phyloP scores from a whole-genome alignment of 2,888 invertebrate genomes.

The Aproaerema taeniolella region DNA sequence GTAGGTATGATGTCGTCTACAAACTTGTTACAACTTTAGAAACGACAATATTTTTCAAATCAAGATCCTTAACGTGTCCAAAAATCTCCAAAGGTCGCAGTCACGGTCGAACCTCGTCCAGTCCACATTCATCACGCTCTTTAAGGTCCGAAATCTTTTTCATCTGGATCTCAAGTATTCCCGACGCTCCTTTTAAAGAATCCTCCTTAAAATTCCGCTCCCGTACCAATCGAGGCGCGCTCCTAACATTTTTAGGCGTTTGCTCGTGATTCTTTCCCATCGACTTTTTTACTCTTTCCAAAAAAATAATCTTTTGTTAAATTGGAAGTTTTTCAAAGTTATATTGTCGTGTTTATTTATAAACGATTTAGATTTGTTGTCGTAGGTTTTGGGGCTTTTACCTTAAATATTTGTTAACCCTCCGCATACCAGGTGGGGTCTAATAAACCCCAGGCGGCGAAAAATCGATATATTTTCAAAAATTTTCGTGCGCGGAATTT shows the following conservation, averaged over 20 bases:
- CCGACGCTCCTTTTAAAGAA: slow-evolving; percentile 52
- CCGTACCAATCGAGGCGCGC: slow-evolving; percentile 51
- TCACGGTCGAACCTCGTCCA: slow-evolving; percentile 25
- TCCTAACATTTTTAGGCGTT: slow-evolving; percentile 67
- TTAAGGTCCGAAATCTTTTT: slow-evolving; percentile 31
- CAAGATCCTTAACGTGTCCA: no score
- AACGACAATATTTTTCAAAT: no score
- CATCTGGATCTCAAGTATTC: slow-evolving; percentile 40
- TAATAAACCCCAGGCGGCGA: no score
- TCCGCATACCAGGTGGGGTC: no score
- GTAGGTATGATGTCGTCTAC: no score
- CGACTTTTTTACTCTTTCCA: slow-evolving; percentile 40
- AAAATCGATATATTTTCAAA: no score
- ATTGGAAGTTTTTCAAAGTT: slow-evolving; percentile 9
- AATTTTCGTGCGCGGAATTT: no score
- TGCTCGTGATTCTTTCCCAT: slow-evolving; percentile 54
- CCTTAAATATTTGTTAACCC: no score
- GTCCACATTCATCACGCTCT: slow-evolving; percentile 34
- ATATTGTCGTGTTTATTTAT: slow-evolving; percentile 5
- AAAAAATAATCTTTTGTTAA: slow-evolving; percentile 18
- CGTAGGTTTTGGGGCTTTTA: no score
- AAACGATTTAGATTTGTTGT: not conserved
- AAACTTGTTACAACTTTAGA: no score
- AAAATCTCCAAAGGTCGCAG: slow-evolving; percentile 29
- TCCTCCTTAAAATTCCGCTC: slow-evolving; percentile 67